Evolutionary conservation across 2,888 invertebrate genomes (phyloP), one percentile per base, ranked within the genome.

Genomic region (Heteromyza rotundicornis): DNA sequence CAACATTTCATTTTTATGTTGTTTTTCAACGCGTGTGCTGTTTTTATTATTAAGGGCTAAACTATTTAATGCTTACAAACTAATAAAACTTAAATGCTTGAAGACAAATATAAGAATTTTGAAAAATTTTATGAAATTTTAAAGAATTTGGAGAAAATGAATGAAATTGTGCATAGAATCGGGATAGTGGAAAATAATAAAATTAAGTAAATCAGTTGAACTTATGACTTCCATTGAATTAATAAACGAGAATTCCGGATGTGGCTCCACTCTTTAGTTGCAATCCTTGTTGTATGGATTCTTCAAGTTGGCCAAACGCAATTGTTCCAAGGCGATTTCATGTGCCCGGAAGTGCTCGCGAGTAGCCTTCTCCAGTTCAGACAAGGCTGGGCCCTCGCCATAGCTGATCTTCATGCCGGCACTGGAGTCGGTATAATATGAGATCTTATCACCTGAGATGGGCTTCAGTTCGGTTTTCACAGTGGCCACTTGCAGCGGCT

Each of bases 321-420:
- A 68, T 44, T 79, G 79, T 51, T 80, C 79, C 61, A 77, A 64
- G 0, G 81, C 81, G n/a, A 76, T 64, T 60, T 80, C 77, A 35
- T 82, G 81, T 2, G 81, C 82, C 2, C 73, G 74, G 54, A 81
- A 79, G 57, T 81, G 80, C 20, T 79, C 80, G 19, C 72, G 72
- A 1, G 73, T 79, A 8, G 81, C 82, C 59, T 68, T 68, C 50
- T 80, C 77, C 57, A 78, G 54, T 22, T 74, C 75, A 40, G 68
- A 66, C 52, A 72, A 52, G 1, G 52, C 67, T 2, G 55, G 56
- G 20, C 60, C 63, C 49, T 63, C 10, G 52, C 56, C 59, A 50
- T 62, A 64, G 20, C 35, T 16, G 14, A 59, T 58, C 49, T 59
- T 64, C 59, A 56, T 51, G 2, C 23, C 23, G 1, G 59, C 7